Evolutionary conservation across 2,888 invertebrate species (phyloP).

Genomic region (Caenorhabditis sp.): DNA sequence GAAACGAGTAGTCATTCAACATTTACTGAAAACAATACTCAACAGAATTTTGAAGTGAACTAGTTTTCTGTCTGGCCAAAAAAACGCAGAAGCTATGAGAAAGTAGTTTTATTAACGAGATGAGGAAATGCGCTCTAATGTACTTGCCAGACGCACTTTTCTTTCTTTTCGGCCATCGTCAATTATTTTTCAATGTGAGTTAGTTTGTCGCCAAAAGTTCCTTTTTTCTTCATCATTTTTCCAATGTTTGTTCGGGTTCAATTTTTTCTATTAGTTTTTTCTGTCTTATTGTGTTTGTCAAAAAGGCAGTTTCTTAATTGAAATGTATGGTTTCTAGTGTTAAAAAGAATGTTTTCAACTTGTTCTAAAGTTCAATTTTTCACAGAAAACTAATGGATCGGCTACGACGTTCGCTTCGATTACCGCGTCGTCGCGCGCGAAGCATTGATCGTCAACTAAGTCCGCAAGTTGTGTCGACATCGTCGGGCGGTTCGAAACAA

Average conservation of each 20-base stretch:
- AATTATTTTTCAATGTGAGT: slow-evolving; percentile 1
- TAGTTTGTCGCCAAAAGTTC: not conserved
- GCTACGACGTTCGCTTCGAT: slow-evolving; percentile 79
- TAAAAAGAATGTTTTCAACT: too few species aligned
- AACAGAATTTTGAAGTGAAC: too few species aligned
- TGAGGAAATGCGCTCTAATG: not conserved
- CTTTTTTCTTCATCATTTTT: not conserved
- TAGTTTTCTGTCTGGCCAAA: too few species aligned
- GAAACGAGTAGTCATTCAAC: too few species aligned
- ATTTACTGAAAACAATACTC: too few species aligned
- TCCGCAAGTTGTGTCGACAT: slow-evolving; percentile 20
- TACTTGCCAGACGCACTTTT: not conserved
- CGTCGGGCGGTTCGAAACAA: slow-evolving; percentile 29
- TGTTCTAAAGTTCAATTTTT: too few species aligned
- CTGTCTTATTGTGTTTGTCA: slow-evolving; percentile 1
- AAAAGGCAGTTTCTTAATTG: not conserved
- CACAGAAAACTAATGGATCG: slow-evolving; percentile 72
- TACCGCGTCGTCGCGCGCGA: slow-evolving; percentile 81
- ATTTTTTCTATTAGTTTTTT: not conserved
- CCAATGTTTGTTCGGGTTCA: not conserved
- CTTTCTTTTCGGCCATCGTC: not conserved
- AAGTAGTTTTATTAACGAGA: too few species aligned
- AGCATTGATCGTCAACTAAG: slow-evolving; percentile 25
- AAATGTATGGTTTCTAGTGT: not conserved
- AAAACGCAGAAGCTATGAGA: too few species aligned